Base-by-base conservation (phyloP, 1,140 invertebrate genomes). In the Maconellicoccus hirsutus region DNA sequence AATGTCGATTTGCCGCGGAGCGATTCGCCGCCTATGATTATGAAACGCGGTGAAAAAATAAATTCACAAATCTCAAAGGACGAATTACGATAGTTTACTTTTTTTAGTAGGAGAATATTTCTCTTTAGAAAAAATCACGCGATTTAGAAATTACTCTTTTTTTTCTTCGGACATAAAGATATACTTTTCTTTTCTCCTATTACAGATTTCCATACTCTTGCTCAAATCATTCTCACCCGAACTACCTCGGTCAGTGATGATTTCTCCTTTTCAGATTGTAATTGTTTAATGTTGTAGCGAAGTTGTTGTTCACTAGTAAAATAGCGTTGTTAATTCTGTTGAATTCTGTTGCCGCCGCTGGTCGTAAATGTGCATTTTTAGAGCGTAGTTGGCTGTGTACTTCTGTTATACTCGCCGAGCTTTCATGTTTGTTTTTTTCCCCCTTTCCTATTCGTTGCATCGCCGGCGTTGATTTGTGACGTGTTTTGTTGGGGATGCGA, bases 191-290 rank as follows among this genome's bases (percentile, higher is more conserved):
- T 75, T 77, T 80, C 74, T 83, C 84, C 81, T 82, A 82, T 86
- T 86, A 81, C 85, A 87, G 85, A 87, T 86, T 87, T 87, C 85
- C 85, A 84, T 82, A 83, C 84, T 80, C 83, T 87, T 83, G 84
- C 85, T 83, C 82, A 83, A 82, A 84, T 85, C 80, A 82, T 87
- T 84, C 86, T 86, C 83, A 82, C 78, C 80, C 83, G 82, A 66
- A 66, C 19, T 66, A 66, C 22, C 21, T 66, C 61, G 61, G 61
- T 66, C 61, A 66, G 61, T 66, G 61, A 66, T 66, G 61, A 66
- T 66, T 66, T 66, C 61, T 66, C 61, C 61, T 66, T 66, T 66
- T 66, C 25, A 66, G 25, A 66, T 66, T 66, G 25, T 66, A 66
- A 66, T 66, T 66, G 25, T 23, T 66, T 66, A 66, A 25, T 66